A percentile compares a stretch with the other conserved stretches of the same genome.
These are phyloP conservation scores for Poeciliopsis turrubarensis DNA, from an alignment of 2,113 vertebrate genomes.

Conservation along the genomic window DNA sequence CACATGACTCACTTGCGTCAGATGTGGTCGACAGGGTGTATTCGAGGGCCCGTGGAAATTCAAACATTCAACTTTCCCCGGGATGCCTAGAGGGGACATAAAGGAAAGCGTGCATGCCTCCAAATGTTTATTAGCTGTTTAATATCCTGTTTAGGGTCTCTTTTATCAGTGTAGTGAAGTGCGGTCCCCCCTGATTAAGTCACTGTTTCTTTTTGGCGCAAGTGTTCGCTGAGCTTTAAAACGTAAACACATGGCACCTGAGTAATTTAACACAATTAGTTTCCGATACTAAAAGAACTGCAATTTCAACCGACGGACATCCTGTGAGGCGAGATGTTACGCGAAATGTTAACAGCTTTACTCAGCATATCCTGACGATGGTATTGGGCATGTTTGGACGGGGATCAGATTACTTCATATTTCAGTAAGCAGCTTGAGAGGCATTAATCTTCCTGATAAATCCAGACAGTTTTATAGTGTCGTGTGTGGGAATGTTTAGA, in stretches of 20 bases:
- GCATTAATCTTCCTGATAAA: slow-evolving; percentile 74
- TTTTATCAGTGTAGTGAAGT: slow-evolving; percentile 65
- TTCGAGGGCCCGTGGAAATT: slow-evolving; percentile 53
- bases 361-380: slow-evolving; percentile 40
- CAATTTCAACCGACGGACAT: no score
- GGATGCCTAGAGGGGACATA: slow-evolving; percentile 63
- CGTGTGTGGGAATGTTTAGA: slow-evolving; percentile 57
- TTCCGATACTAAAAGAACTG: slow-evolving; percentile 3
- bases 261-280: background rate
- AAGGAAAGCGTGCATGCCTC: slow-evolving; percentile 59
- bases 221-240: slow-evolving; percentile 9
- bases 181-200: slow-evolving; percentile 53
- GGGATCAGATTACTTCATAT: slow-evolving; percentile 66
- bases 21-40: slow-evolving; percentile 52
- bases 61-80: slow-evolving; percentile 53
- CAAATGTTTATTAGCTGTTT: slow-evolving; percentile 81
- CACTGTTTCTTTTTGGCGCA: slow-evolving; percentile 44
- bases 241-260: background rate
- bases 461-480: slow-evolving; percentile 68
- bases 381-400: slow-evolving; percentile 62
- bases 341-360: slow-evolving; percentile 6
- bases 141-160: slow-evolving; percentile 78
- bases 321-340: background rate
- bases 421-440: slow-evolving; percentile 65
- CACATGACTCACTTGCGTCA: slow-evolving; percentile 52